Percentiles rank a stretch among this genome's conserved stretches.
Evolutionary conservation across 2,888 invertebrate species (phyloP).

Genomic region (Julus scanicus): DNA sequence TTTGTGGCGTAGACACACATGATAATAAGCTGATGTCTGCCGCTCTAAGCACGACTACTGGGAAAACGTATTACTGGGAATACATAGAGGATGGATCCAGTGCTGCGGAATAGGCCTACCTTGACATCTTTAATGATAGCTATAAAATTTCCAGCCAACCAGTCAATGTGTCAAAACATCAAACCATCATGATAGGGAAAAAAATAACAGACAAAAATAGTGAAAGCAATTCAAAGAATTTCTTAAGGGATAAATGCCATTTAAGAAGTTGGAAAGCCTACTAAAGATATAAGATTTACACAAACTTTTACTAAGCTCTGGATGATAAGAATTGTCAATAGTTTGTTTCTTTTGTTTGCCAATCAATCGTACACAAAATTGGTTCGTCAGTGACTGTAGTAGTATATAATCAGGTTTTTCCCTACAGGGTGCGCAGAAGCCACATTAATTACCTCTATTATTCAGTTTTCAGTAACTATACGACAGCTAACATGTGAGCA

Average conservation of each 20-base stretch:
- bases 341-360: background rate
- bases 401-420: background rate
- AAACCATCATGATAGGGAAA: conserved; percentile 32
- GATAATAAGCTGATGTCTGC: background rate
- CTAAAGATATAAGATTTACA: too few relatives aligned
- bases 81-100: background rate
- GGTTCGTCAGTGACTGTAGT: background rate
- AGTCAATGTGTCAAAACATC: background rate
- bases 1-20: background rate
- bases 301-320: too few relatives aligned
- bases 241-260: too few relatives aligned
- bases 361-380: too few relatives aligned
- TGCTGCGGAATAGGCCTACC: background rate
- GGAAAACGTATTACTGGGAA: background rate
- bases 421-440: background rate
- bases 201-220: background rate
- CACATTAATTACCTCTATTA: background rate
- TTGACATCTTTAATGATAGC: conserved; percentile 44
- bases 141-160: background rate
- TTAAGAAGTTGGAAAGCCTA: too few relatives aligned
- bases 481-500: background rate
- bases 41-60: background rate
- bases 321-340: background rate
- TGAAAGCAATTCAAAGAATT: too few relatives aligned
- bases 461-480: background rate